Evolutionary conservation across 2,888 invertebrate species (phyloP).

Genomic region (Trachelus tabidus): DNA sequence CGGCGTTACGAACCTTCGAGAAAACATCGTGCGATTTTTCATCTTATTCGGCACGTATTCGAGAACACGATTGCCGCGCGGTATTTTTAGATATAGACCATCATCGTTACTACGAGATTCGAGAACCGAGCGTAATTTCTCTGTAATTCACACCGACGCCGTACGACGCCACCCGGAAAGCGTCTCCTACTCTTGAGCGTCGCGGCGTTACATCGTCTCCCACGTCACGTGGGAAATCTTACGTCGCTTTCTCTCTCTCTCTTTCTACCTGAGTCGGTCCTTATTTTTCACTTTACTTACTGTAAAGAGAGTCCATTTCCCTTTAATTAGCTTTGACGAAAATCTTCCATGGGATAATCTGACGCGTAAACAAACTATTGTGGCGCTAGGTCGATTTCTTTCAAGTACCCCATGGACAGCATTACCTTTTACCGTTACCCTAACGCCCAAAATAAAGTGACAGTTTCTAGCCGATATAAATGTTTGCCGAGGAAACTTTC

Average conservation of each 20-base stretch:
- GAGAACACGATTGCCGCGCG: constrained; percentile 19
- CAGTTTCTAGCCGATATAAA: not conserved
- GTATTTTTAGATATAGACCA: constrained; percentile 8
- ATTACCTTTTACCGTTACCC: not conserved
- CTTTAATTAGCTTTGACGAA: not conserved
- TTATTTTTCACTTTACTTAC: not conserved
- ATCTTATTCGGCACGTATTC: constrained; percentile 6
- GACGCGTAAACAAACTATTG: not conserved
- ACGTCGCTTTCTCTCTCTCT: not conserved
- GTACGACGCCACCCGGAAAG: not conserved
- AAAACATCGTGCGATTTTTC: constrained; percentile 51
- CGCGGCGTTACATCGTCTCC: not conserved
- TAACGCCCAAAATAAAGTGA: not conserved
- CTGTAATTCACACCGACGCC: not conserved
- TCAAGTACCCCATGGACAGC: not conserved
- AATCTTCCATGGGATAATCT: not conserved
- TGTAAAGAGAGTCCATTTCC: not conserved
- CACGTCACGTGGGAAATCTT: not conserved
- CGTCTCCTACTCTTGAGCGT: not conserved
- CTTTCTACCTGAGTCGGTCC: not conserved
- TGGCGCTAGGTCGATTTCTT: not conserved
- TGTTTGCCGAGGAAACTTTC: not conserved
- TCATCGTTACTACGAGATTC: not conserved
- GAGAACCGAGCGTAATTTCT: not conserved
- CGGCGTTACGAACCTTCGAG: constrained; percentile 55